Percentiles rank a stretch among this genome's conserved stretches.
Conservation (phyloP, 2,797 vertebrate genomes). For the Peromyscus attwateri region DNA sequence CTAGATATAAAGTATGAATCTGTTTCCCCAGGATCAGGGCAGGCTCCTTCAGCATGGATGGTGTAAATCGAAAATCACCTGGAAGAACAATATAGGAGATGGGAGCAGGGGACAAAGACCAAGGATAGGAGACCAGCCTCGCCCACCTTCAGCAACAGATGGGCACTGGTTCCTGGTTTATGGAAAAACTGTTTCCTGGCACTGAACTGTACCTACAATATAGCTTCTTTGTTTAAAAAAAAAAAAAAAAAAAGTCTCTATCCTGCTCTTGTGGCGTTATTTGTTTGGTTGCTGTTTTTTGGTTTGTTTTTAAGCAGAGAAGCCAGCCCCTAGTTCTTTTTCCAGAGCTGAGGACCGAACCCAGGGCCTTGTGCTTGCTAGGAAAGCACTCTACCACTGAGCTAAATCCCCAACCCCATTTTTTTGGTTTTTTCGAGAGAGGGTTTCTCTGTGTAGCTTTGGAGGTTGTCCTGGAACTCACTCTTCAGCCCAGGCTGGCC, state of each 20-base stretch:
- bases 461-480: no score
- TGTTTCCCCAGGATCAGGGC: slow-evolving; percentile 89
- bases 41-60: slow-evolving; percentile 92
- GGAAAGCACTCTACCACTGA: no score
- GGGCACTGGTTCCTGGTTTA: neutral
- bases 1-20: slow-evolving; percentile 96
- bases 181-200: slow-evolving; percentile 17
- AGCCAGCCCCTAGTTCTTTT: no score
- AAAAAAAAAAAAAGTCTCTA: neutral
- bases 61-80: slow-evolving; percentile 97
- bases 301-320: neutral
- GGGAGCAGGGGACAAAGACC: neutral
- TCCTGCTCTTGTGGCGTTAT: neutral
- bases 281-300: neutral
- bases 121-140: neutral
- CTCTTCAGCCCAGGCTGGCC: no score
- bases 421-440: no score
- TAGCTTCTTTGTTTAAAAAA: neutral
- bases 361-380: no score
- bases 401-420: no score
- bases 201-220: neutral
- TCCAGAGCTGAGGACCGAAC: no score
- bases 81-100: slow-evolving; percentile 38
- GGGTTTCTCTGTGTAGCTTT: no score
- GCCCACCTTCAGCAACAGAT: neutral